Base-by-base conservation (phyloP, 2,888 invertebrate species). In the Metellina segmentata region DNA sequence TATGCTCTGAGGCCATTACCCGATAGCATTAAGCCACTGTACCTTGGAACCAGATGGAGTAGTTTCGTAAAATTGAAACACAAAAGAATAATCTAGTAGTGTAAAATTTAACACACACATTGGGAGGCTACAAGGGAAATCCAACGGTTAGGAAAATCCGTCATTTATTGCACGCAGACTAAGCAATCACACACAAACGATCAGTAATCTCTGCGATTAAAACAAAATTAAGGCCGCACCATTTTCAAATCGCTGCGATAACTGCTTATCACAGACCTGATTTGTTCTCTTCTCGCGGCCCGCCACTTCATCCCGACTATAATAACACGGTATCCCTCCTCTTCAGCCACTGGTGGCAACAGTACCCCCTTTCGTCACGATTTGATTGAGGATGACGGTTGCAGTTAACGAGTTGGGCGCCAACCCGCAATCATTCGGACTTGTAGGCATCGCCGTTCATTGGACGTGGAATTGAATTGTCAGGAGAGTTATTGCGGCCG, bases 391-490 rank as follows among this genome's bases (percentile, higher is more conserved):
- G 13, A 20, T 53, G 61, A 79, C 9, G 61, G 77, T n/a, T 48
- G 49, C 77, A 77, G 77, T 77, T 77, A 77, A 77, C 77, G 20
- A 61, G 75, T 75, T 75, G 75, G 34, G 11, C 7, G 34, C 48
- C 70, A n/a, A 20, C 20, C 72, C 77, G 9, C 77, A 51, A 34
- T 75, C 75, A 34, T 75, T 75, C 75, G 75, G 48, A 13, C 49
- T 19, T 77, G 19, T 19, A 77, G 19, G 34, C 34, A 34, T 77
- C 52, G 77, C 52, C 4, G 34, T 52, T 61, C 53, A 79, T 61
- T 34, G 61, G 79, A 61, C 7, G 69, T 20, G 34, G 53, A 78
- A 52, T 19, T 11, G 52, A 78, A 61, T 61, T 19, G 77, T 8
- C 49, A 34, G 7, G 77, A n/a, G 13, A 13, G 79, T 61, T 79